phyloP scores from a whole-genome alignment of 2,888 invertebrate species.

The Agrochola macilenta region DNA sequence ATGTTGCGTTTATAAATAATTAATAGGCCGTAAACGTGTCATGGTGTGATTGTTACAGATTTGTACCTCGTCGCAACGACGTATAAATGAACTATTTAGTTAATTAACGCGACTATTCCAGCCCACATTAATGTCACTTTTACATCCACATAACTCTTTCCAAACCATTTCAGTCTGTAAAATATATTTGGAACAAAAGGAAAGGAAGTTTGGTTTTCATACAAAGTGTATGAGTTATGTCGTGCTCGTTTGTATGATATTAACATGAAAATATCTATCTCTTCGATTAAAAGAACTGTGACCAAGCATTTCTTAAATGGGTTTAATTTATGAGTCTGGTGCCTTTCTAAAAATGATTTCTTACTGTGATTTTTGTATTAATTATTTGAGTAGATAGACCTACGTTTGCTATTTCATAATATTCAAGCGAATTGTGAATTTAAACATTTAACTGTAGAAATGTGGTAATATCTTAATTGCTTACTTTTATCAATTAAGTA shows the following conservation, averaged over 20 bases:
- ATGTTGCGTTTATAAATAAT: constrained; percentile 68
- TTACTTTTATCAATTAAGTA: background rate
- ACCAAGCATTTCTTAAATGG: constrained; percentile 49
- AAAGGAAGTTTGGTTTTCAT: constrained; percentile 67
- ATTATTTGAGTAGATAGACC: constrained; percentile 8
- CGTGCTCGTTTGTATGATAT: constrained; percentile 59
- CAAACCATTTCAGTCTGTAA: constrained; percentile 74
- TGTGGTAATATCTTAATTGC: constrained; percentile 6
- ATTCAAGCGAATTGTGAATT: constrained; percentile 16
- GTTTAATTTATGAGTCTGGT: constrained; percentile 47
- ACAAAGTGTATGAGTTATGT: constrained; percentile 67
- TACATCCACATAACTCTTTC: constrained; percentile 83
- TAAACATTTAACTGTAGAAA: background rate
- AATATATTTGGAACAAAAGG: constrained; percentile 76
- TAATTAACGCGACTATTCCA: constrained; percentile 85
- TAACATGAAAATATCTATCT: constrained; percentile 54
- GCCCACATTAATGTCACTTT: constrained; percentile 85
- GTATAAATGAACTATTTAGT: constrained; percentile 80
- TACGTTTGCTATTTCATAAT: background rate
- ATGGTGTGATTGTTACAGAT: constrained; percentile 76
- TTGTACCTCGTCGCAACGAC: constrained; percentile 77
- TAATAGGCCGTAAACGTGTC: constrained; percentile 77
- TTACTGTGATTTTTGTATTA: constrained; percentile 5
- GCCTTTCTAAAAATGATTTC: constrained; percentile 35
- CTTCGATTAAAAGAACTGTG: constrained; percentile 55